Evolutionary conservation across 2,797 vertebrate species (phyloP).

Genomic region (Schizopygopsis malacanthus): DNA sequence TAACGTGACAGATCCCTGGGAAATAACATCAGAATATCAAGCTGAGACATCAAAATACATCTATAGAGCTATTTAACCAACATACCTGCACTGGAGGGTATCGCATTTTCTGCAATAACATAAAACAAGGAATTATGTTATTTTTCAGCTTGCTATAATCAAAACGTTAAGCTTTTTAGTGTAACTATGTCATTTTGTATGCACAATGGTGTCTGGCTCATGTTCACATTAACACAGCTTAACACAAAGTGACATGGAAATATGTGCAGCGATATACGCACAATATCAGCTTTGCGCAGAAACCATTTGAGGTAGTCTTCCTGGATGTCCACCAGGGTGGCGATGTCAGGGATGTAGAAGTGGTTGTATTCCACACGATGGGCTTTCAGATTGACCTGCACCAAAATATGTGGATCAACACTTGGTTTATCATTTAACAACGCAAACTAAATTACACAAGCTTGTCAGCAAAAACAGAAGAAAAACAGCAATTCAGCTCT

Average conservation of each 20-base stretch:
- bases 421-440: background rate
- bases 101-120: conserved; percentile 84
- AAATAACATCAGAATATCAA: conserved; percentile 35
- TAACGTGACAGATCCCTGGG: conserved; percentile 90
- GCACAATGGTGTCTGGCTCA: background rate
- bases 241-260: background rate
- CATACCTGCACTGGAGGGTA: conserved; percentile 90
- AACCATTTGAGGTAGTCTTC: conserved; percentile 99
- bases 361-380: conserved; percentile 90
- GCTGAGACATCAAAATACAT: background rate
- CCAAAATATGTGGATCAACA: background rate
- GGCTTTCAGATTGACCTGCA: conserved; percentile 92
- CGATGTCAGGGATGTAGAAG: conserved; percentile 97
- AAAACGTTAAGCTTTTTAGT: background rate
- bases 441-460: background rate
- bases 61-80: background rate
- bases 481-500: conserved; percentile 26
- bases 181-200: background rate
- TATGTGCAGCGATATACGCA: conserved; percentile 73
- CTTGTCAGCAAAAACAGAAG: background rate
- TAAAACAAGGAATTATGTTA: conserved; percentile 20
- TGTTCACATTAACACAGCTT: background rate
- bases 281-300: conserved; percentile 92
- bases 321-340: conserved; percentile 94
- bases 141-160: background rate